Percentiles rank a stretch among this genome's conserved stretches.
These are phyloP conservation scores for Philaethria dido DNA, from an alignment of 2,888 invertebrate genomes.

Conservation along the genomic window DNA sequence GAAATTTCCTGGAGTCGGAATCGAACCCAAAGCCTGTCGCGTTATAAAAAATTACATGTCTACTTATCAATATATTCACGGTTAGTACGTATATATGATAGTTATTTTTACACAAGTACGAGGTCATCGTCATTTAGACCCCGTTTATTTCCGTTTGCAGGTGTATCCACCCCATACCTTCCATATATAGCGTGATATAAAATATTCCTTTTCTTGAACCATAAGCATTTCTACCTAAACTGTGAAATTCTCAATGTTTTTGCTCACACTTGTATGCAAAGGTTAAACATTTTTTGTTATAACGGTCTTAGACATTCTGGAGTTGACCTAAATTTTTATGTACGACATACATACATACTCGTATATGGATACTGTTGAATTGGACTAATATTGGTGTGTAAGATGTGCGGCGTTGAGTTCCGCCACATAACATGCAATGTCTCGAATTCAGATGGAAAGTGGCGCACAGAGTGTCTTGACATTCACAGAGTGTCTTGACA, in stretches of 20 bases:
- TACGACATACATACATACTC: too few species aligned
- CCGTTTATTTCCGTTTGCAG: slow-evolving; percentile 32
- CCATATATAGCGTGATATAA: slow-evolving; percentile 32
- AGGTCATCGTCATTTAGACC: slow-evolving; percentile 28
- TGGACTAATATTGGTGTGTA: too few species aligned
- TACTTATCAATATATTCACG: too few species aligned
- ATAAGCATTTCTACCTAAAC: slow-evolving; percentile 22
- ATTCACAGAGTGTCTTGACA: too few species aligned
- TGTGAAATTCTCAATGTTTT: slow-evolving; percentile 12
- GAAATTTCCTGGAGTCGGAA: too few species aligned
- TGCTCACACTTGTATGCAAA: not conserved
- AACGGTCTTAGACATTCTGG: not conserved
- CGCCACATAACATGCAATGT: too few species aligned
- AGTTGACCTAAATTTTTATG: slow-evolving; percentile 1
- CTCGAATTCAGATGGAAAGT: too few species aligned
- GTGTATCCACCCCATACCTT: slow-evolving; percentile 26
- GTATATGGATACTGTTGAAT: too few species aligned
- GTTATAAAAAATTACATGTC: too few species aligned
- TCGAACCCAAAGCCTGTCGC: too few species aligned
- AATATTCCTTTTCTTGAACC: slow-evolving; percentile 34
- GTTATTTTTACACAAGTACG: slow-evolving; percentile 17
- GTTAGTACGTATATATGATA: not conserved
- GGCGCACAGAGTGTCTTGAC: too few species aligned
- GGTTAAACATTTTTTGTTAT: not conserved
- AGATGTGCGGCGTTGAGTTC: too few species aligned